phyloP scores from a whole-genome alignment of 1,140 invertebrate species.

The Drosophila orosa region DNA sequence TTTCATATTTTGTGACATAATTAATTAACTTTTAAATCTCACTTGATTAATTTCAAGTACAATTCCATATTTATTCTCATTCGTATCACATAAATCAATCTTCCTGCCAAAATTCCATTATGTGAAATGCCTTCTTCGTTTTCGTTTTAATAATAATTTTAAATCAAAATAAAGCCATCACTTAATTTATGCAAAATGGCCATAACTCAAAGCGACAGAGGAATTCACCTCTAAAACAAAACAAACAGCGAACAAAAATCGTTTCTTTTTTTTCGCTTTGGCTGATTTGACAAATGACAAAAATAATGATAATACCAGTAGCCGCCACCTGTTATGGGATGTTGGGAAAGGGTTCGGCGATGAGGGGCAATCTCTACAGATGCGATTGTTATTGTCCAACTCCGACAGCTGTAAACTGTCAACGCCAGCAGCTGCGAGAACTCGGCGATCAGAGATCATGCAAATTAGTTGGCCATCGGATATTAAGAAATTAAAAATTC shows the following conservation, averaged over 20 bases:
- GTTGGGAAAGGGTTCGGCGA: neutral
- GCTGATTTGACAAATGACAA: conserved; percentile 54
- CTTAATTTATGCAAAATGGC: conserved; percentile 74
- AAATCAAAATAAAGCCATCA: conserved; percentile 56
- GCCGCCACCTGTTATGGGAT: conserved; percentile 45
- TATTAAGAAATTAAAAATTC: conserved; percentile 58
- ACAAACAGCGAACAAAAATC: conserved; percentile 17
- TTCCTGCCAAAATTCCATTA: conserved; percentile 11
- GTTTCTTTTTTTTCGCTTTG: conserved; percentile 16
- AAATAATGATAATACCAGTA: conserved; percentile 71
- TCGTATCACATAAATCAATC: conserved; percentile 32
- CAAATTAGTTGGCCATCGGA: conserved; percentile 54
- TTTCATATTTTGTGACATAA: neutral
- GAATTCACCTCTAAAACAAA: conserved; percentile 54
- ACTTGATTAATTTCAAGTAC: neutral
- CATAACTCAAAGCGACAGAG: conserved; percentile 66
- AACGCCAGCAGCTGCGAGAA: conserved; percentile 29
- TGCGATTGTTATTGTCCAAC: conserved; percentile 42
- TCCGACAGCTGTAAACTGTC: conserved; percentile 66
- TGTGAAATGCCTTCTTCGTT: conserved; percentile 16
- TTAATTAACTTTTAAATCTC: neutral
- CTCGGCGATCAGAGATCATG: conserved; percentile 49
- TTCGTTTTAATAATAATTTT: conserved; percentile 27
- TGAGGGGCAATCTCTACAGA: conserved; percentile 2
- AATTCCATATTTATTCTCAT: neutral